Evolutionary conservation across 2,113 vertebrate genomes (phyloP), one percentile per base, ranked within the genome.

Genomic region (Macrotus californicus): DNA sequence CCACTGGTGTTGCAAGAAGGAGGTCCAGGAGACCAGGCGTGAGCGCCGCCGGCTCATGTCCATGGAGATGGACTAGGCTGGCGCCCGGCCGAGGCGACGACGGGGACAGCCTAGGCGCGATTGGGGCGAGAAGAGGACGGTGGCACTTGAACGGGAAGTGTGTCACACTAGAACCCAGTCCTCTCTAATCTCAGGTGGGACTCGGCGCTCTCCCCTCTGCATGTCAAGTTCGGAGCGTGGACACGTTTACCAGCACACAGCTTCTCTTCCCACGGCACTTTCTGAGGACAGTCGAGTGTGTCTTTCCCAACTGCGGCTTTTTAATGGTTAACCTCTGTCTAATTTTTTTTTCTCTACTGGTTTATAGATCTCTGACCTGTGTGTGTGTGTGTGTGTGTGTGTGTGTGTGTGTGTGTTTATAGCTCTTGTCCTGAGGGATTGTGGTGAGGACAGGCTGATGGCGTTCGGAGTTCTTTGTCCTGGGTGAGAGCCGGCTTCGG

Each of bases 41-140:
- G 99, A 96, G 97, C 98, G 98, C 54, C 99, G 98, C 97, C 98
- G 99, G 83, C 99, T 99, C 31, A 99, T 99, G 98, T 99, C 99
- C 26, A 98, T 99, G 98, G 99, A 99, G 98, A 99, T 99, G 98
- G 99, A 99, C 98, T 99, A 99, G 97, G 21, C 39, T 4, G 2
- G 8, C 5, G 59, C n/a, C 46, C 16, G 29, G 18, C 84, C 76
- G 9, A 72, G 50, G 56, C 91, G 66, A 13, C 66, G 83, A 70
- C 89, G 31, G 70, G 92, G 88, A 82, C 67, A 0, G 90, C 96
- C 89, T 0, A 0, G 95, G 91, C 95, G 94, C 91, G 24, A 90
- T 88, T 95, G 61, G 96, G 96, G 81, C 92, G 73, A 95, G 96
- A 84, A 93, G 97, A 95, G 96, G 96, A 95, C 84, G 72, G 73